phyloP scores from a whole-genome alignment of 2,888 invertebrate species.

The Leptinotarsa rubiginosa region DNA sequence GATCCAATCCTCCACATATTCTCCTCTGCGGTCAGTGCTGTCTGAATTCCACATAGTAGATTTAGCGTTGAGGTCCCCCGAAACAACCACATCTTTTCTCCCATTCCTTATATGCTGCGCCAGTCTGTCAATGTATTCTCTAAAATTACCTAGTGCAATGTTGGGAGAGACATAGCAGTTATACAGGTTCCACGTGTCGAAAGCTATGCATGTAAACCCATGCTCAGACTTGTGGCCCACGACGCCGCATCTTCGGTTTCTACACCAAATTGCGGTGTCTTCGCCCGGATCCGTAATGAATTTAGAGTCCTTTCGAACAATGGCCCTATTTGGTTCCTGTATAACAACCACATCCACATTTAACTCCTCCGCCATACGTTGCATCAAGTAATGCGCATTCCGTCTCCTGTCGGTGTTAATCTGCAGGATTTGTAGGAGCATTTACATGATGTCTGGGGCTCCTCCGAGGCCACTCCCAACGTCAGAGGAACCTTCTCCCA shows the following conservation, averaged over 20 bases:
- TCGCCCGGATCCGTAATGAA: not conserved
- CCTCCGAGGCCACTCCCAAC: not conserved
- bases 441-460: not conserved
- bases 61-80: not conserved
- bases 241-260: not conserved
- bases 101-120: not conserved
- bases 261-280: not conserved
- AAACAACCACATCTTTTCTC: not conserved
- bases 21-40: not conserved
- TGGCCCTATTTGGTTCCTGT: conserved; percentile 3
- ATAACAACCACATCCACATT: not conserved
- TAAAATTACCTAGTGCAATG: not conserved
- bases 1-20: not conserved
- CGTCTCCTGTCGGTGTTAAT: conserved; percentile 15
- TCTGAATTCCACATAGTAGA: not conserved
- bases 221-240: not conserved
- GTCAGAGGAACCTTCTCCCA: not conserved
- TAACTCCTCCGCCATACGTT: not conserved
- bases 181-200: not conserved
- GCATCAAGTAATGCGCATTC: not conserved
- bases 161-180: not conserved
- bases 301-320: not conserved
- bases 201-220: not conserved
- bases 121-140: not conserved
- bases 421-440: conserved; percentile 1